phyloP scores from a whole-genome alignment of 2,888 invertebrate species.

The Eristalinus aeneus region DNA sequence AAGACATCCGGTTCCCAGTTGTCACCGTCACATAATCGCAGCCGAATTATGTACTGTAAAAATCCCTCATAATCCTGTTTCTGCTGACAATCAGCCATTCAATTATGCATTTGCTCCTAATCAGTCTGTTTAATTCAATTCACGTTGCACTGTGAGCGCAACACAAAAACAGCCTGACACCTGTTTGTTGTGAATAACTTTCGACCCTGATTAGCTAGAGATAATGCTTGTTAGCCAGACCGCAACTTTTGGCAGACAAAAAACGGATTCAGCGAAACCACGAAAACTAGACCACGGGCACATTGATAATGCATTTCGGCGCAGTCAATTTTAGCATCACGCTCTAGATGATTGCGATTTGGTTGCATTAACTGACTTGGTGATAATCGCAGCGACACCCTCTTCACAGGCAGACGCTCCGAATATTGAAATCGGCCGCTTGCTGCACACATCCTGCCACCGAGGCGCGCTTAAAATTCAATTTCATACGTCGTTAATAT shows the following conservation, averaged over 20 bases:
- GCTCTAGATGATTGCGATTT: conserved; percentile 57
- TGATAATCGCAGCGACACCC: conserved; percentile 21
- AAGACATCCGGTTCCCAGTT: no score
- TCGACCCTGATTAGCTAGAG: conserved; percentile 43
- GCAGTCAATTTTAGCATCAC: conserved; percentile 58
- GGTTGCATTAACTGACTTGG: conserved; percentile 61
- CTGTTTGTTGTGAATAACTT: conserved; percentile 25
- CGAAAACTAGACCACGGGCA: conserved; percentile 40
- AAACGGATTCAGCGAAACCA: not conserved
- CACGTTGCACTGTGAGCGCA: not conserved
- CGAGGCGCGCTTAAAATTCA: conserved; percentile 59
- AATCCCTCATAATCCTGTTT: not conserved
- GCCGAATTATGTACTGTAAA: not conserved
- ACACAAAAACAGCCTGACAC: conserved; percentile 18
- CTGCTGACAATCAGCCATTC: not conserved
- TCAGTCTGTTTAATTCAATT: not conserved
- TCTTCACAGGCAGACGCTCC: not conserved
- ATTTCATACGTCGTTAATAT: conserved; percentile 70
- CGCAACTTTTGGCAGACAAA: conserved; percentile 15
- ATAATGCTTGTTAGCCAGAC: conserved; percentile 43
- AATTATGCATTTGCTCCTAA: not conserved
- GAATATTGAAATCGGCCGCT: not conserved
- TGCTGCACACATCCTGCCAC: conserved; percentile 30
- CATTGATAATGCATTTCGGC: conserved; percentile 39
- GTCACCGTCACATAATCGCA: no score